Base-by-base conservation (phyloP, 2,888 invertebrate species). In the Epirrhoe alternata region DNA sequence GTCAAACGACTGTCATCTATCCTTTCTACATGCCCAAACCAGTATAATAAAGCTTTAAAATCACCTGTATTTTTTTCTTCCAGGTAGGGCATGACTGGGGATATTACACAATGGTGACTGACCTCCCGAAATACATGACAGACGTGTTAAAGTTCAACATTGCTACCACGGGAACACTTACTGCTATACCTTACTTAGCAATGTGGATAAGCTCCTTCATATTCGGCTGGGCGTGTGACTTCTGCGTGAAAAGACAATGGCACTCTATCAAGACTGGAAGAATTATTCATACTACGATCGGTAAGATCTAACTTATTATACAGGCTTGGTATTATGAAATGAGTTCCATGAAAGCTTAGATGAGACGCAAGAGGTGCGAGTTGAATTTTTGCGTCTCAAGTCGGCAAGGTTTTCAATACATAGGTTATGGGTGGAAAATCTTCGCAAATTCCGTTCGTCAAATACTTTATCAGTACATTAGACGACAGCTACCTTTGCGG, bases 171-270 rank as follows among this genome's bases (percentile, higher is more conserved):
- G 95, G 96, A 0, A 90, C 95, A 0, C 86, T 95, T 42, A 95
- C 95, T 0, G 94, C 96, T 0, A 87, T 96, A 33, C 96, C 96
- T 0, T 96, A 96, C 78, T 85, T 96, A 17, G 94, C 95, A 3
- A 95, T 96, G 95, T 96, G 95, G 95, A 81, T 96, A 24, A 93
- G 95, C n/a, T 95, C 96, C 0, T 94, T 96, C 75, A 80, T 89
- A 56, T 95, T 95, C 8, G 96, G 96, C n/a, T 95, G 95, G 84
- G 84, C 95, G 0, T 96, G 96, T 61, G 97, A 97, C 80, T 94
- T 94, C 80, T 86, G 96, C 72, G 95, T 96, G 17, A 94, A 94
- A 62, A 94, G 91, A 53, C 89, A 94, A 2, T 94, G 94, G 84
- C 90, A 96, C 80, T 90, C 92, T 0, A 92, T 95, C 45, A 94